Evolutionary conservation across 2,888 invertebrate genomes (phyloP), one percentile per base, ranked within the genome.

Genomic region (Halictus ligatus): DNA sequence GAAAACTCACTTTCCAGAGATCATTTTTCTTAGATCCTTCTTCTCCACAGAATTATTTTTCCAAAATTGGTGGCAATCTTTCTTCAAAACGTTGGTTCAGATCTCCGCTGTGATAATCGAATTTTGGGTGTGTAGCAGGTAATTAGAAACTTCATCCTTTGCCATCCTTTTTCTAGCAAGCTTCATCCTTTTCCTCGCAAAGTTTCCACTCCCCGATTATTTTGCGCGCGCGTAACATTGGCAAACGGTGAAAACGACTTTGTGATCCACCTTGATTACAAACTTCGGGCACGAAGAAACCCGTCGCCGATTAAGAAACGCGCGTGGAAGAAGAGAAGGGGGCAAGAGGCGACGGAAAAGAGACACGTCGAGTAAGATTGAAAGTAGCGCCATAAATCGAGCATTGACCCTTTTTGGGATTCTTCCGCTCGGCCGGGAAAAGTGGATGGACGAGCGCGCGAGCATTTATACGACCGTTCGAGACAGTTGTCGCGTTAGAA

Each of bases 341-440:
- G 29, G 29, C 2, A 29, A 77, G 43, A 35, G 48, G 67, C 6
- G 29, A 29, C 4, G 80, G 58, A 48, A 60, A 64, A 43, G 67
- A 80, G 72, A 48, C 71, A 43, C 43, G 76, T 54, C 58, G 82
- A 84, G 83, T 90, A 89, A 90, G 90, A 90, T 88, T 85, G 90
- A 90, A 89, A 90, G 90, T 89, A 81, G 81, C 74, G 75, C 81
- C 50, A 80, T 90, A 81, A 87, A 86, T 79, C 86, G 88, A 87
- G 72, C 91, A 85, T 89, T 85, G 89, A 89, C 88, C 91, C 73
- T 74, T 86, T 91, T 88, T 67, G 87, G 81, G 80, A 80, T 89
- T 91, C 91, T 87, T 89, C 87, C 86, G 86, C 72, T 86, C 85
- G 69, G 72, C 64, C 76, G 85, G 87, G 91, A 89, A 91, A 89